Percentiles rank a stretch among this genome's conserved stretches.
Conservation (phyloP, 2,888 invertebrate genomes). For the Pardosa pseudoannulata region DNA sequence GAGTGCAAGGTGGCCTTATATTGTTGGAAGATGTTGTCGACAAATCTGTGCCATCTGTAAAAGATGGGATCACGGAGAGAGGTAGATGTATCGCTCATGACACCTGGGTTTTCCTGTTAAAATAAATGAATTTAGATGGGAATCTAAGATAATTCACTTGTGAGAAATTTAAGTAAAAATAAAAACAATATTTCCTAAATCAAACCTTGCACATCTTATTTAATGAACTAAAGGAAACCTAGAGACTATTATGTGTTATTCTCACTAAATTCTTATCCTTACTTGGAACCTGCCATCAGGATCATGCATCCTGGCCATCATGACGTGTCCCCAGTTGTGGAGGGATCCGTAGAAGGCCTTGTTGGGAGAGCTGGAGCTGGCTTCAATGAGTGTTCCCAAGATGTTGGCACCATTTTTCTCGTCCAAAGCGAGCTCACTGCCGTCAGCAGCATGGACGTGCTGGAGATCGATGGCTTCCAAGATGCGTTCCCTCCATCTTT, state of each 20-base stretch:
- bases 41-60: conserved; percentile 89
- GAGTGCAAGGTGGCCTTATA: conserved; percentile 85
- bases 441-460: conserved; percentile 79
- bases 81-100: conserved; percentile 89
- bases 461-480: conserved; percentile 84
- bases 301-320: conserved; percentile 87
- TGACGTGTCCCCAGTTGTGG: conserved; percentile 89
- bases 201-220: no score
- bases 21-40: conserved; percentile 87
- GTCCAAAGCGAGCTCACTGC: conserved; percentile 81
- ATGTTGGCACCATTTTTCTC: conserved; percentile 86
- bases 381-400: conserved; percentile 87
- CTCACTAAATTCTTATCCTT: no score
- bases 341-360: conserved; percentile 82
- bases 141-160: no score
- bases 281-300: conserved; percentile 87
- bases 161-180: no score
- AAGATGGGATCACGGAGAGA: conserved; percentile 92
- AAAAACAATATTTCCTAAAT: no score
- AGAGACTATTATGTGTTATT: no score
- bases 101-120: conserved; percentile 85
- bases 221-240: no score
- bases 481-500: conserved; percentile 86
- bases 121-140: no score
- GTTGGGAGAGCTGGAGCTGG: conserved; percentile 77